Percentiles rank a stretch among this genome's conserved stretches.
Evolutionary conservation across 2,888 invertebrate genomes (phyloP).

Genomic region (Ceraclea dissimilis): DNA sequence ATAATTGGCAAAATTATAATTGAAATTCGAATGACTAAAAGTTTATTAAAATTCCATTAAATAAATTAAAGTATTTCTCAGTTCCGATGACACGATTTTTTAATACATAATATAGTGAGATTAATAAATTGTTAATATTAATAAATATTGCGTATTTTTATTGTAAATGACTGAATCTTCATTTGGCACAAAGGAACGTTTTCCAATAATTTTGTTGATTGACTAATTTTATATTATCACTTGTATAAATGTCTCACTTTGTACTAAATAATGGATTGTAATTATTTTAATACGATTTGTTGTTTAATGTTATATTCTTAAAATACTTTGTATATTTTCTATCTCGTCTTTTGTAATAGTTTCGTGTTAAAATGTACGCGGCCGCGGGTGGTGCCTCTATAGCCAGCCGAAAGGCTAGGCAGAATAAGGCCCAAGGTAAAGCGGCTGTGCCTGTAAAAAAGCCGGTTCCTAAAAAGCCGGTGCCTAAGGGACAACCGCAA

Average conservation of each 20-base stretch:
- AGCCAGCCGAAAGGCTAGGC: constrained; percentile 73
- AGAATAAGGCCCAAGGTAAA: constrained; percentile 41
- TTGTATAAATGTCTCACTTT: background rate
- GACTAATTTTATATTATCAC: background rate
- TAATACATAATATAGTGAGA: constrained; percentile 1
- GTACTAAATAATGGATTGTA: background rate
- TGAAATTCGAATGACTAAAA: too few species aligned
- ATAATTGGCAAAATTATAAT: too few species aligned
- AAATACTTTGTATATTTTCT: too few species aligned
- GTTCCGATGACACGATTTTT: too few species aligned
- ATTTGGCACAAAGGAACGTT: constrained; percentile 6
- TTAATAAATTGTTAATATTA: constrained; percentile 4
- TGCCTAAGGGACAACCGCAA: constrained; percentile 31
- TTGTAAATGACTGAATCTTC: background rate
- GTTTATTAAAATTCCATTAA: too few species aligned
- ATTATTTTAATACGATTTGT: too few species aligned
- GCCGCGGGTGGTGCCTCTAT: constrained; percentile 83
- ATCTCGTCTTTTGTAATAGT: too few species aligned
- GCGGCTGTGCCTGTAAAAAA: constrained; percentile 32
- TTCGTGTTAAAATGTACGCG: constrained; percentile 66
- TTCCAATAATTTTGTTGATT: constrained; percentile 5
- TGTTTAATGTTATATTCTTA: too few species aligned
- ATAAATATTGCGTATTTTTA: constrained; percentile 6
- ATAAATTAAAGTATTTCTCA: too few species aligned
- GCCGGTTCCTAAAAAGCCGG: constrained; percentile 8